Evolutionary conservation across 1,140 invertebrate genomes (phyloP), one percentile per base, ranked within the genome.

Genomic region (Zaprionus inermis): DNA sequence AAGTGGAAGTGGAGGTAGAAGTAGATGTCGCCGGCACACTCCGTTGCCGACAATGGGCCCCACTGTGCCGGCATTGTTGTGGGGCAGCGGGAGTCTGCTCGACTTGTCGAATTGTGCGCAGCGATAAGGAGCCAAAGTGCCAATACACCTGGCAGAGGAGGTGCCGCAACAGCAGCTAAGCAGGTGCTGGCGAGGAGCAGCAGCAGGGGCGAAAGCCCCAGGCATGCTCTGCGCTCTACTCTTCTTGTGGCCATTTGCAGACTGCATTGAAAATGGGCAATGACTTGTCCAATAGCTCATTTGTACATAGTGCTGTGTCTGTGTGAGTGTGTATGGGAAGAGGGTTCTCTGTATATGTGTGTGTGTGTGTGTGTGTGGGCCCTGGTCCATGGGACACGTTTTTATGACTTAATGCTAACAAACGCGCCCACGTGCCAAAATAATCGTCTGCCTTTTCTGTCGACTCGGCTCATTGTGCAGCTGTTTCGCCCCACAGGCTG

Each of bases 351-450:
- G 11, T 52, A 18, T 36, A 14, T 69, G 34, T 54, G 57, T 69
- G 24, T 49, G 41, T 63, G 67, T 46, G 52, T 11, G 9, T 57
- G 59, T 44, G 46, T 51, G 58, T 52, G 71, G 14, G 55, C 49
- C 38, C 65, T n/a, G 58, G 59, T 57, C 73, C 73, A 76, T 76
- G 69, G 79, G 72, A 79, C 84, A 89, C 84, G 84, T 84, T 89
- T 89, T 89, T 89, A 89, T 89, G 84, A 89, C 84, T 89, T 89
- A 89, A 89, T 89, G 85, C 84, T 89, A 81, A 89, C 84, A 89
- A 89, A 89, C 84, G 84, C 84, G 82, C 73, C 84, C 84, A 89
- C 84, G 84, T 89, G 84, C 84, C 84, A 83, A 89, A 89, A 89
- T 89, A 89, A 89, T 89, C 84, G 84, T 80, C 80, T 71, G 77